Percentiles rank a stretch among this genome's conserved stretches.
Evolutionary conservation across 2,797 vertebrate genomes (phyloP).

Genomic region (Kryptolebias ocellatus): DNA sequence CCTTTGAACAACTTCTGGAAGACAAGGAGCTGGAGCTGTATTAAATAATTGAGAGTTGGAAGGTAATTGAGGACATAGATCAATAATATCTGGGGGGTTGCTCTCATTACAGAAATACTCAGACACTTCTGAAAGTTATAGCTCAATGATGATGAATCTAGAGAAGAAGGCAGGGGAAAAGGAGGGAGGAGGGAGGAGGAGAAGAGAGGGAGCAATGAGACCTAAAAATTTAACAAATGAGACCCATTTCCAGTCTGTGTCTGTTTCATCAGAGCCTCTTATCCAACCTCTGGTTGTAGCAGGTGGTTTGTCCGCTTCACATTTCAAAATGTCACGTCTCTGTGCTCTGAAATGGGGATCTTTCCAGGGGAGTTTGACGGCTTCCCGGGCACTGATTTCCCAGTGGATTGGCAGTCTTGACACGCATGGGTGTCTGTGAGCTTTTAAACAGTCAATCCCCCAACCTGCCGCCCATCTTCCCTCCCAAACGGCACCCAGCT

Average conservation of each 20-base stretch:
- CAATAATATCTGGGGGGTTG: slow-evolving; percentile 76
- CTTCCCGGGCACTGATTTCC: slow-evolving; percentile 79
- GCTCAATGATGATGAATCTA: slow-evolving; percentile 74
- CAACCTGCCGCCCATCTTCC: slow-evolving; percentile 25
- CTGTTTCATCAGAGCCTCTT: slow-evolving; percentile 62
- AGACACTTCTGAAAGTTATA: slow-evolving; percentile 67
- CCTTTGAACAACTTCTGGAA: slow-evolving; percentile 68
- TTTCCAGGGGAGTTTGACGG: slow-evolving; percentile 71
- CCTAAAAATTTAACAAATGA: slow-evolving; percentile 73
- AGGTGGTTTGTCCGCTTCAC: slow-evolving; percentile 55
- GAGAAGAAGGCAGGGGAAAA: slow-evolving; percentile 36
- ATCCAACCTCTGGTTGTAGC: slow-evolving; percentile 47
- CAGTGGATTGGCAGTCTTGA: slow-evolving; percentile 76
- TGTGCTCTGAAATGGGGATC: slow-evolving; percentile 60
- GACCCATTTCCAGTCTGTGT: slow-evolving; percentile 60
- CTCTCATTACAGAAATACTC: slow-evolving; percentile 72
- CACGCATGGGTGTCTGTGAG: slow-evolving; percentile 75
- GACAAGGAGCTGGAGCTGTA: slow-evolving; percentile 57
- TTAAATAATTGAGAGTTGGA: slow-evolving; percentile 76
- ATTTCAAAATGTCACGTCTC: slow-evolving; percentile 80
- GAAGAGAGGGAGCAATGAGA: slow-evolving; percentile 51
- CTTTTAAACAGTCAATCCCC: slow-evolving; percentile 72
- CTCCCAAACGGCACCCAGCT: slow-evolving; percentile 43
- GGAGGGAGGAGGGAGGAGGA: slow-evolving; percentile 14
- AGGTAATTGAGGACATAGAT: slow-evolving; percentile 79